These are phyloP conservation scores for Thaumetopoea pityocampa DNA, from an alignment of 1,140 invertebrate species.

Conservation along the genomic window DNA sequence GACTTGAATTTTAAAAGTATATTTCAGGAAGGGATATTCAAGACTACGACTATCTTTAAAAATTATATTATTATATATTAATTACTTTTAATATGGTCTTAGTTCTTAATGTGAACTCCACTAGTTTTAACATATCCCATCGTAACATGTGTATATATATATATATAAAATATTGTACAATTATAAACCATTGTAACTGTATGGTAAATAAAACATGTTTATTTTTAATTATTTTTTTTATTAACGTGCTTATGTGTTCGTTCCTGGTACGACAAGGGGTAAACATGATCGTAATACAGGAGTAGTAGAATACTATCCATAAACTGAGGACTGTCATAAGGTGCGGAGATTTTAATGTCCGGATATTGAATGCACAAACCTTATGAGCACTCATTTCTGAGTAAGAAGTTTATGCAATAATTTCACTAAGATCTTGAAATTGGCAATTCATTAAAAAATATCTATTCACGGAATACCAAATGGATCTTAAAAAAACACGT, in stretches of 20 bases:
- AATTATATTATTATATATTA: no score
- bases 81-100: not conserved
- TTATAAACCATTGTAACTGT: conserved; percentile 43
- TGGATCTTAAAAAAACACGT: no score
- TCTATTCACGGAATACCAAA: no score
- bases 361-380: no score
- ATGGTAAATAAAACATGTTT: conserved; percentile 43
- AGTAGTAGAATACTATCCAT: conserved; percentile 8
- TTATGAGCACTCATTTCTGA: no score
- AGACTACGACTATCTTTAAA: no score
- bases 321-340: conserved; percentile 5
- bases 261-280: conserved; percentile 46
- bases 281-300: conserved; percentile 30
- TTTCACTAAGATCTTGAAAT: no score
- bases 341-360: no score
- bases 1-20: no score
- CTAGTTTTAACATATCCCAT: conserved; percentile 18
- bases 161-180: conserved; percentile 30
- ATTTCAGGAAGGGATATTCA: no score
- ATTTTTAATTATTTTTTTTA: conserved; percentile 60
- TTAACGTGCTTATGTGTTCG: conserved; percentile 52
- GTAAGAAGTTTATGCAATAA: no score
- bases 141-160: conserved; percentile 8
- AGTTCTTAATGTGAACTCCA: conserved; percentile 2
- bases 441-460: no score